These are phyloP conservation scores for Trichopria drosophilae DNA, from an alignment of 2,888 invertebrate genomes.

Conservation along the genomic window DNA sequence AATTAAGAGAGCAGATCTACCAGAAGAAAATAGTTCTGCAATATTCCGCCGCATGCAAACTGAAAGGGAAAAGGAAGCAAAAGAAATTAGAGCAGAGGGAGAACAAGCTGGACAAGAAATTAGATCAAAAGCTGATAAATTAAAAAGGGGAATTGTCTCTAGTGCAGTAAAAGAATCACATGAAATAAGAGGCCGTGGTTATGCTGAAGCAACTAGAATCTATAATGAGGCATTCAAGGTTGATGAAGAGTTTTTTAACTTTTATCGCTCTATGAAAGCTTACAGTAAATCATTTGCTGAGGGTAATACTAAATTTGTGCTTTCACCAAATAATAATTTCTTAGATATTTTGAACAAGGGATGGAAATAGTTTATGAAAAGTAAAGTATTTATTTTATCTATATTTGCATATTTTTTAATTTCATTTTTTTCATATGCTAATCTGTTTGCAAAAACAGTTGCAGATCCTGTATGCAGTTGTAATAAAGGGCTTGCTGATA, in stretches of 20 bases:
- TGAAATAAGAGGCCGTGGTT: conserved; percentile 16
- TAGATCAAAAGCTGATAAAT: conserved; percentile 21
- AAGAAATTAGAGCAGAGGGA: conserved; percentile 25
- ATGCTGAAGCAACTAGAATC: conserved; percentile 23
- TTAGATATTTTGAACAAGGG: conserved; percentile 20
- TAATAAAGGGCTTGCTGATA: too few relatives aligned
- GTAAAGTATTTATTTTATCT: conserved; percentile 20
- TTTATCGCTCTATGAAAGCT: conserved; percentile 16
- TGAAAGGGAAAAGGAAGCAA: conserved; percentile 24
- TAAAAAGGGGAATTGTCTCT: conserved; percentile 15
- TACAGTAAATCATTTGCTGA: conserved; percentile 16
- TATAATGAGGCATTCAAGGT: conserved; percentile 14
- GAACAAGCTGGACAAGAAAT: conserved; percentile 18
- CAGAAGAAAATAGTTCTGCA: conserved; percentile 21
- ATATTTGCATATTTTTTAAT: conserved; percentile 19
- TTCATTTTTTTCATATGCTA: conserved; percentile 18
- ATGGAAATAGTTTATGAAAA: conserved; percentile 19
- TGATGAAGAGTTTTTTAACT: conserved; percentile 19
- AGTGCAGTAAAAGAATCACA: conserved; percentile 17
- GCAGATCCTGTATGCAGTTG: conserved; percentile 10
- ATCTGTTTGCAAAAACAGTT: conserved; percentile 15
- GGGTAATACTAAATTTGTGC: conserved; percentile 20
- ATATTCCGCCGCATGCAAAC: conserved; percentile 23
- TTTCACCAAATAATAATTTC: conserved; percentile 19
- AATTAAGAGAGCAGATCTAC: conserved; percentile 22